Conservation (phyloP, 2,888 invertebrate species). For the Andrena flavipes region DNA sequence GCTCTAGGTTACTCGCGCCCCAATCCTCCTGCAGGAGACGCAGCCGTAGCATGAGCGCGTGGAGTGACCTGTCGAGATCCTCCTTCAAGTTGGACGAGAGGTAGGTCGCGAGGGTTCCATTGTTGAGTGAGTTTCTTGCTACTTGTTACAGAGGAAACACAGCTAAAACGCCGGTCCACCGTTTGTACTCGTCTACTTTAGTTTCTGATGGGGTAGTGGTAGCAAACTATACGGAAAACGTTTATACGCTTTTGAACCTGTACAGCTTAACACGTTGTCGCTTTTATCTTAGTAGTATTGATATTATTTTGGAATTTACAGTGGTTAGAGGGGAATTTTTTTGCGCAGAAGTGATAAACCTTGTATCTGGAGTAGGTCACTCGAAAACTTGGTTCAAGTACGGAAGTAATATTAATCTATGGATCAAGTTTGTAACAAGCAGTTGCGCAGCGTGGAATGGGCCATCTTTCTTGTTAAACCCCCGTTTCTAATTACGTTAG, state of each 20-base stretch:
- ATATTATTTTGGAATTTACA: background rate
- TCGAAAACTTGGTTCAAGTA: background rate
- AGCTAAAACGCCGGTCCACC: no score
- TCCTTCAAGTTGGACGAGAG: conserved; percentile 93
- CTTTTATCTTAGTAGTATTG: no score
- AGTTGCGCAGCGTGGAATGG: background rate
- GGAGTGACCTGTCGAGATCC: conserved; percentile 94
- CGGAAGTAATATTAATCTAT: background rate
- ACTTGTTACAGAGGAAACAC: no score
- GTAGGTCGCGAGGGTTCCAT: conserved; percentile 82
- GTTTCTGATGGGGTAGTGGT: no score
- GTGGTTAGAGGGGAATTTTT: background rate
- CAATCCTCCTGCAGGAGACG: conserved; percentile 76
- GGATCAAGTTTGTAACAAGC: background rate
- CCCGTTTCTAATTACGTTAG: background rate
- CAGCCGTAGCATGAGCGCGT: conserved; percentile 92
- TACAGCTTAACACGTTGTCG: no score
- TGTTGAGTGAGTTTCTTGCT: background rate
- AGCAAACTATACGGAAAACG: no score
- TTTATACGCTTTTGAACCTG: no score
- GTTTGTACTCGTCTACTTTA: no score
- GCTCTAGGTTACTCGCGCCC: conserved; percentile 74
- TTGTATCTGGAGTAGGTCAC: background rate
- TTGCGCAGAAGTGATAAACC: background rate
- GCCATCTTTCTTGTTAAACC: background rate